Evolutionary conservation across 2,113 vertebrate species (phyloP), one percentile per base, ranked within the genome.

Genomic region (Aldabrachelys gigantea): DNA sequence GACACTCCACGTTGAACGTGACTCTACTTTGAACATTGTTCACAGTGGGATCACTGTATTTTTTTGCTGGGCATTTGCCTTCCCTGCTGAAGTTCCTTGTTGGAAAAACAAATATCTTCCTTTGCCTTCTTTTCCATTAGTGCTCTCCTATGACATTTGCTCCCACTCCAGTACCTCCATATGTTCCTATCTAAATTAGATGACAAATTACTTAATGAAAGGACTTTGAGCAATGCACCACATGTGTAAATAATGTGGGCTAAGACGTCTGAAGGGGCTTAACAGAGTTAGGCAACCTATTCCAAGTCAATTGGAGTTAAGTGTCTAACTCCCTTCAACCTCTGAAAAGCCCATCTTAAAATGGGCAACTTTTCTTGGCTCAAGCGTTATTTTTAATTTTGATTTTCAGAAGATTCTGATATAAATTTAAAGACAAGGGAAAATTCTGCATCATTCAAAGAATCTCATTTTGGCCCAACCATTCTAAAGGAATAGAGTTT

Each of bases 391-490:
- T 44, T 76, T 76, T n/a, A 69, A 44, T 24, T 76, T 76, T 76
- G 41, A 76, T 76, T 44, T 76, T 76, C 72, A 76, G 24, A 27
- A 44, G 10, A 49, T 69, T 21, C 75, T 87, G 82, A 83, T 90
- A 85, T 69, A 38, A 38, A 38, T 38, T 47, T 89, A 31, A 96
- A 95, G 89, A 53, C 56, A 92, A 82, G 22, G 86, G 10, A 10
- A 92, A 78, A 75, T 89, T 75, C 89, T 91, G 35, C 93, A 92
- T 54, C 93, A 47, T 50, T 91, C 84, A 91, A 89, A 93, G 50
- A 54, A 21, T 96, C 89, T 88, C 94, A 89, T 95, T 96, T 96
- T 91, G 89, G 92, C 69, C 38, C 6, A 92, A 49, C 31, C 92
- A 59, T 75, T 79, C 89, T 83, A 78, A 44, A 4, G 25, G 38